Conservation (phyloP, 2,113 vertebrate species). For the Tamias sibiricus region DNA sequence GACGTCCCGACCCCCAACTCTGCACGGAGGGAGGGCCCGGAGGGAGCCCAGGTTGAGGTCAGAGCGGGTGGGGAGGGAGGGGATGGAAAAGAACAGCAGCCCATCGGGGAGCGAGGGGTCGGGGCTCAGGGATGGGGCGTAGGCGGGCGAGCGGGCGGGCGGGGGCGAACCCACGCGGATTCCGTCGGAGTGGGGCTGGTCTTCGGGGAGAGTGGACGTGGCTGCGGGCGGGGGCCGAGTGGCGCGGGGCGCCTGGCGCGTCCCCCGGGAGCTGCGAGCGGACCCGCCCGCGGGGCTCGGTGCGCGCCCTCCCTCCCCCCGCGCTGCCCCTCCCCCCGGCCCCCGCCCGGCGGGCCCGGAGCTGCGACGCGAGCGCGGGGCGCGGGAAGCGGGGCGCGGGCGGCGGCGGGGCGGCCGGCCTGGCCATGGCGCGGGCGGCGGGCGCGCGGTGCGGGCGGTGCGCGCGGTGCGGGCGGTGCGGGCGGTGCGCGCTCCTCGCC, state of each 20-base stretch:
- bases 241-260: background rate
- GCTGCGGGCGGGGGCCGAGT: background rate
- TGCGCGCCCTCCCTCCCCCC: background rate
- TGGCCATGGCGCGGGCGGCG: background rate
- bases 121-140: background rate
- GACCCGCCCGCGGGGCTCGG: background rate
- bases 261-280: background rate
- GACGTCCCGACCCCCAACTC: too few species aligned
- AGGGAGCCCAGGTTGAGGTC: background rate
- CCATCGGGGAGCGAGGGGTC: background rate
- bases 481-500: slow-evolving; percentile 87
- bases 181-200: background rate
- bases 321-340: background rate
- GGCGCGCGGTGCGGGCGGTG: slow-evolving; percentile 35
- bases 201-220: background rate
- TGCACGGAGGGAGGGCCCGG: accelerated
- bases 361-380: background rate
- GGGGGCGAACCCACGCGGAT: background rate
- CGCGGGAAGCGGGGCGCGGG: background rate
- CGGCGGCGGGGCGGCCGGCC: background rate
- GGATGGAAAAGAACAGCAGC: background rate
- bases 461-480: slow-evolving; percentile 83
- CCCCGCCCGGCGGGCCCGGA: background rate
- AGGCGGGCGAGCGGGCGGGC: slow-evolving; percentile 60
- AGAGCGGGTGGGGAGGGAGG: background rate